Conservation (phyloP, 2,113 vertebrate genomes). For the Gymnarchus niloticus region DNA sequence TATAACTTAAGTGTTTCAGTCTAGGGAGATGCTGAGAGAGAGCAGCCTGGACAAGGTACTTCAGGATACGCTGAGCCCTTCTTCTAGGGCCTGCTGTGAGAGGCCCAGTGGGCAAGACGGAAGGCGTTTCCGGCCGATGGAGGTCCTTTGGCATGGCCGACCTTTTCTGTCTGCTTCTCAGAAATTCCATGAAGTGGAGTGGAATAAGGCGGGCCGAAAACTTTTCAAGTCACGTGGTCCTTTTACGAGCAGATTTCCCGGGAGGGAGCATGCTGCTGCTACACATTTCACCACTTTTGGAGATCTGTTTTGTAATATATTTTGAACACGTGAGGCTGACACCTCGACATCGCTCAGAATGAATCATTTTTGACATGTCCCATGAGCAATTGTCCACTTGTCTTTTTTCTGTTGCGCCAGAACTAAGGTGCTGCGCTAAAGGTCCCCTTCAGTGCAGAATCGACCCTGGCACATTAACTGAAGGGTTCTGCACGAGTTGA, state of each 20-base stretch:
- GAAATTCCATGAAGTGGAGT: not conserved
- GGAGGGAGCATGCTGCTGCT: not conserved
- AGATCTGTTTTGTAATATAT: not conserved
- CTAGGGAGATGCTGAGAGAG: not conserved
- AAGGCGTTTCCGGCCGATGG: not conserved
- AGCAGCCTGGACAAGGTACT: not conserved
- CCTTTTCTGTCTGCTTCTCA: not conserved
- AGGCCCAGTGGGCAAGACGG: not conserved
- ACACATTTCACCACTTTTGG: not conserved
- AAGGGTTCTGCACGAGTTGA: not conserved
- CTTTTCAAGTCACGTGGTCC: not conserved
- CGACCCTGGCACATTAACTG: not conserved
- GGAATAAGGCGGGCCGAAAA: not conserved
- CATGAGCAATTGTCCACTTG: not conserved
- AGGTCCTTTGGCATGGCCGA: not conserved
- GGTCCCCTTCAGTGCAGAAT: no score
- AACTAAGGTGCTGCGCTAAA: constrained; percentile 3
- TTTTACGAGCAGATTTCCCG: not conserved
- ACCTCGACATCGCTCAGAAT: not conserved
- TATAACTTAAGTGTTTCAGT: not conserved
- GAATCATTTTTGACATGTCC: not conserved
- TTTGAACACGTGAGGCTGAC: not conserved
- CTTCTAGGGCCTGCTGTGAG: not conserved
- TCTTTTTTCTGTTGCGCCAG: not conserved
- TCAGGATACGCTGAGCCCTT: not conserved